Conservation (phyloP, 2,113 vertebrate species). For the Mormoops blainvillei region DNA sequence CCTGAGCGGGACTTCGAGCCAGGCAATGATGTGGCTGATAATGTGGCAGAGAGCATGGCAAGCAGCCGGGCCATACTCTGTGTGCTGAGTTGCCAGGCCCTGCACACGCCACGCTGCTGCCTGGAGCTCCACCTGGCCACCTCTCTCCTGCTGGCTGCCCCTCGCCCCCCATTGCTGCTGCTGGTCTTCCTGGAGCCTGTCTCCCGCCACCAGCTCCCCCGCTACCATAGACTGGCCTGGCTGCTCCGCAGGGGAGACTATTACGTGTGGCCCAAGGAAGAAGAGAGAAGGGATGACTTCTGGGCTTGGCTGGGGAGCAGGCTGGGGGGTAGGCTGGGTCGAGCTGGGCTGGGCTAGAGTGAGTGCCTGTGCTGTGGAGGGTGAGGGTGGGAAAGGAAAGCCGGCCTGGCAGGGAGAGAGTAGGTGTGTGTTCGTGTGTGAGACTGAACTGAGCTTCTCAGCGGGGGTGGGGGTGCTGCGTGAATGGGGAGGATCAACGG, state of each 20-base stretch:
- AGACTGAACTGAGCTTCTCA: not conserved
- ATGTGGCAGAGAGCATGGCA: not conserved
- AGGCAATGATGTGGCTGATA: constrained; percentile 21
- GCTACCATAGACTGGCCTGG: not conserved
- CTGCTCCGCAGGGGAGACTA: constrained; percentile 35
- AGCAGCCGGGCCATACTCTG: not conserved
- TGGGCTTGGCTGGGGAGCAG: constrained; percentile 41
- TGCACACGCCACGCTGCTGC: not conserved
- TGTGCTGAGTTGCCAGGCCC: not conserved
- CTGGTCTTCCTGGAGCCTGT: constrained; percentile 40
- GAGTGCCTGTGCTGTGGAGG: not conserved
- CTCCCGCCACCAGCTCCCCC: constrained; percentile 25
- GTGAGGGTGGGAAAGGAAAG: not conserved
- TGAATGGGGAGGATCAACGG: not conserved
- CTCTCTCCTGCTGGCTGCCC: not conserved
- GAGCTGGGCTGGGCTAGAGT: not conserved
- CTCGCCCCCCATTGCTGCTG: not conserved
- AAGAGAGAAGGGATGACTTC: not conserved
- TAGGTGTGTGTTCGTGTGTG: not conserved
- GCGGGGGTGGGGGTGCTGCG: not conserved
- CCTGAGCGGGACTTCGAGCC: constrained; percentile 22
- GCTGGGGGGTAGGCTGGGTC: no score
- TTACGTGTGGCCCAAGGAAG: not conserved
- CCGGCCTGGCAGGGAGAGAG: not conserved
- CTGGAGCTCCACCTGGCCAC: constrained; percentile 23